A percentile compares a stretch with the other conserved stretches of the same genome.
These are phyloP conservation scores for Tetropium fuscum DNA, from an alignment of 2,888 invertebrate species.

Conservation along the genomic window DNA sequence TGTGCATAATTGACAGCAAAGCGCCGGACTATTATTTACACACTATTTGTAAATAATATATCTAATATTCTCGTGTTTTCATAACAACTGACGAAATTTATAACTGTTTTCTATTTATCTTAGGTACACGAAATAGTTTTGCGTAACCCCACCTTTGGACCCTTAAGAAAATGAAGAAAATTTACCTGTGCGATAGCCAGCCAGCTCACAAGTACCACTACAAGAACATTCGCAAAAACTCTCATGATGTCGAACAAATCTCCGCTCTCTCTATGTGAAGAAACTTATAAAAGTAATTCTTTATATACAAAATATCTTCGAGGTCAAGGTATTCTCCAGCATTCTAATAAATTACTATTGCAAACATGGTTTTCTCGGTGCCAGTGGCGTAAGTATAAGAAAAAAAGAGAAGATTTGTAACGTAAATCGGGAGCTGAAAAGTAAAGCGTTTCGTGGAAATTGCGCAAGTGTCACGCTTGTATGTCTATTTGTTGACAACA, in stretches of 20 bases:
- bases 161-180: background rate
- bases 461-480: too few relatives aligned
- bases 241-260: constrained; percentile 15
- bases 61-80: too few relatives aligned
- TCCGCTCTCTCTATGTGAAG: constrained; percentile 15
- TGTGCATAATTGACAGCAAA: too few relatives aligned
- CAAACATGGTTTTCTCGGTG: constrained; percentile 1
- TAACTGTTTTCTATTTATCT: too few relatives aligned
- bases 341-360: constrained; percentile 18
- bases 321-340: constrained; percentile 20
- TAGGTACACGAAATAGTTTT: too few relatives aligned
- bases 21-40: too few relatives aligned
- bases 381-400: background rate
- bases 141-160: background rate
- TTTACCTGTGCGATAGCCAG: constrained; percentile 7
- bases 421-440: too few relatives aligned
- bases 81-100: too few relatives aligned
- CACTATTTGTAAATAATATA: too few relatives aligned
- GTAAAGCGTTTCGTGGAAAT: too few relatives aligned
- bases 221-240: constrained; percentile 14
- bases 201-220: constrained; percentile 17
- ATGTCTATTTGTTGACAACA: too few relatives aligned
- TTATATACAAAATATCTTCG: constrained; percentile 24
- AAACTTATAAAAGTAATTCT: constrained; percentile 20
- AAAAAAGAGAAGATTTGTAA: too few relatives aligned